These are phyloP conservation scores for Galaxea fascicularis DNA, from an alignment of 92 coral and sea anemone species.

Conservation along the genomic window DNA sequence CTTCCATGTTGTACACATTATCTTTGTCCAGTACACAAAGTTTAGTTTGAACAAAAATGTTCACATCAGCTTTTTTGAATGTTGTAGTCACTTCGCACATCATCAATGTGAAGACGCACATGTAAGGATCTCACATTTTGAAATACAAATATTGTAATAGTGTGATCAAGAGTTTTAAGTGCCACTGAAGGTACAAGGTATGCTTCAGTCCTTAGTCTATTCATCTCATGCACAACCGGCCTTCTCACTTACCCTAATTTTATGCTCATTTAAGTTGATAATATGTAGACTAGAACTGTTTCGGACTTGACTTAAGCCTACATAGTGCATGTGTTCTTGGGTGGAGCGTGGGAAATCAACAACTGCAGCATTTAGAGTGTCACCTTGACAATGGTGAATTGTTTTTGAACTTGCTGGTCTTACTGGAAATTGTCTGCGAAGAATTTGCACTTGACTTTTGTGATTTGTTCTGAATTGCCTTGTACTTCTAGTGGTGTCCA, in stretches of 20 bases:
- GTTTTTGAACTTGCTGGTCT: constrained; percentile 84
- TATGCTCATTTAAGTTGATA: constrained; percentile 69
- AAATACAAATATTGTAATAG: constrained; percentile 38
- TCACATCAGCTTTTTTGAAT: constrained; percentile 69
- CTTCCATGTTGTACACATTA: constrained; percentile 20
- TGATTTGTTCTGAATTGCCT: constrained; percentile 65
- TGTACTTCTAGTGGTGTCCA: constrained; percentile 80
- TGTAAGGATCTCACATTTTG: constrained; percentile 61
- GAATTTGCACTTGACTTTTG: constrained; percentile 59
- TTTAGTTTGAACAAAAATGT: constrained; percentile 71
- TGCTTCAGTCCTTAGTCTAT: constrained; percentile 69
- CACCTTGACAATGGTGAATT: constrained; percentile 80
- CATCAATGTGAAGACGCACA: constrained; percentile 54
- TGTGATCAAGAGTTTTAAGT: background rate
- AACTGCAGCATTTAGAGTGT: constrained; percentile 77
- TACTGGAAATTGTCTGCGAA: constrained; percentile 73
- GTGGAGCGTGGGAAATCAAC: constrained; percentile 66
- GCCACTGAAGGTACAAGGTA: constrained; percentile 35
- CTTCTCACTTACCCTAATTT: constrained; percentile 61
- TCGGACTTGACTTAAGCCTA: constrained; percentile 71
- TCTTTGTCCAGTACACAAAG: constrained; percentile 44
- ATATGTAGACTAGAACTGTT: constrained; percentile 66
- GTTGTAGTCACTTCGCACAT: constrained; percentile 68
- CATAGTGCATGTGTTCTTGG: constrained; percentile 71
- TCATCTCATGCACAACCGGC: constrained; percentile 78